These are phyloP conservation scores for Synodontis membranacea DNA, from an alignment of 2,113 vertebrate species.

Conservation along the genomic window DNA sequence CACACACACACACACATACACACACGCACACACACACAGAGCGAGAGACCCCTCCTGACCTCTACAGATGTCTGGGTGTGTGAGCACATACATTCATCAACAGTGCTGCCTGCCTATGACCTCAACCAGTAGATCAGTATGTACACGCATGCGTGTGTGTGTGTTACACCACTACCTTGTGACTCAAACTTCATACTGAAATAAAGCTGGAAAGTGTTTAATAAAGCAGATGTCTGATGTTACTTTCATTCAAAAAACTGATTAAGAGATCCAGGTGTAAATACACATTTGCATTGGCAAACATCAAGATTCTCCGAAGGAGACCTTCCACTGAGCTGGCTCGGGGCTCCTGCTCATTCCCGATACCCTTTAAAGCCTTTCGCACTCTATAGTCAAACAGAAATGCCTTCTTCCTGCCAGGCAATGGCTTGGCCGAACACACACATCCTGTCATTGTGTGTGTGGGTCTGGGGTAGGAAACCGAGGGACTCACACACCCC, in stretches of 20 bases:
- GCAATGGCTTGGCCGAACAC: conserved; percentile 39
- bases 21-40: conserved; percentile 14
- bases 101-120: conserved; percentile 44
- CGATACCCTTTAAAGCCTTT: conserved; percentile 40
- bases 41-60: conserved; percentile 24
- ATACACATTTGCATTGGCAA: not conserved
- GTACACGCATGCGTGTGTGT: not conserved
- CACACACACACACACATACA: conserved; percentile 29
- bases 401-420: conserved; percentile 48
- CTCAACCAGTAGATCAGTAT: conserved; percentile 10
- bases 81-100: conserved; percentile 32
- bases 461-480: conserved; percentile 28
- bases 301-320: not conserved
- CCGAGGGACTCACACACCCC: conserved; percentile 15
- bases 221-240: not conserved
- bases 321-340: not conserved
- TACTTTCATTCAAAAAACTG: conserved; percentile 17
- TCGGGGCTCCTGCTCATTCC: conserved; percentile 4
- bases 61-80: conserved; percentile 41
- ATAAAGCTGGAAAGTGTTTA: not conserved
- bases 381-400: conserved; percentile 15
- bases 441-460: conserved; percentile 54
- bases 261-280: not conserved
- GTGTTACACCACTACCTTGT: not conserved
- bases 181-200: conserved; percentile 2